Percentiles rank a stretch among this genome's conserved stretches.
Conservation (phyloP, 2,797 vertebrate genomes). For the Threskiornis aethiopicus region DNA sequence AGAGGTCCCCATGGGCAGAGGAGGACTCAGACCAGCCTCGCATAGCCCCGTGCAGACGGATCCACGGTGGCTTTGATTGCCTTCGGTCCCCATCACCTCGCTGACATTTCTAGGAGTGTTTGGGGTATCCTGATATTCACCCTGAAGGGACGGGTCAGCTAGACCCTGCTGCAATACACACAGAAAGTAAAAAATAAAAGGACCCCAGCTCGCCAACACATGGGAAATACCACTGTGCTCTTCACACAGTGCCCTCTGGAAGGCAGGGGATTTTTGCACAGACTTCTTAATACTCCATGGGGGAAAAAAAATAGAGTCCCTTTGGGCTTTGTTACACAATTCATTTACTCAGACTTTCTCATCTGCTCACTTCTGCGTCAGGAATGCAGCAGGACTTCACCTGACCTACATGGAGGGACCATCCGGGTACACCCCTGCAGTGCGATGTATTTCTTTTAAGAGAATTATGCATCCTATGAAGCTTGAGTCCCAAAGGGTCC, state of each 20-base stretch:
- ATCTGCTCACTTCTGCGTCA: accelerated
- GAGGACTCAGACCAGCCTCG: neutral
- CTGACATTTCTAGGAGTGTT: neutral
- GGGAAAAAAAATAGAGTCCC: neutral
- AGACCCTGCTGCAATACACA: accelerated
- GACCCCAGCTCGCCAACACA: neutral
- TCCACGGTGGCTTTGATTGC: neutral
- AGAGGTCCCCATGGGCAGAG: neutral
- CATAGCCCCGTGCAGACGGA: neutral
- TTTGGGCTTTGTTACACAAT: neutral
- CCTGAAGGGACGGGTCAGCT: neutral
- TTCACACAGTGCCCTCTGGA: neutral
- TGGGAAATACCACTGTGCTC: neutral
- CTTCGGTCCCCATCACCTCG: neutral
- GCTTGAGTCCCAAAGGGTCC: neutral
- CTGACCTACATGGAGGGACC: neutral
- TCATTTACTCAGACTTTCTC: neutral
- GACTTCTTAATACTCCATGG: neutral
- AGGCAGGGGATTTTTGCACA: neutral
- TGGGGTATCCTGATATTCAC: neutral
- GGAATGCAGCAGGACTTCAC: neutral
- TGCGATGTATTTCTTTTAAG: neutral
- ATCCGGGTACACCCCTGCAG: accelerated
- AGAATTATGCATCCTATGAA: neutral
- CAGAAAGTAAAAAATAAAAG: neutral